Evolutionary conservation across 2,113 vertebrate species (phyloP).

Genomic region (Ammodramus savannarum): DNA sequence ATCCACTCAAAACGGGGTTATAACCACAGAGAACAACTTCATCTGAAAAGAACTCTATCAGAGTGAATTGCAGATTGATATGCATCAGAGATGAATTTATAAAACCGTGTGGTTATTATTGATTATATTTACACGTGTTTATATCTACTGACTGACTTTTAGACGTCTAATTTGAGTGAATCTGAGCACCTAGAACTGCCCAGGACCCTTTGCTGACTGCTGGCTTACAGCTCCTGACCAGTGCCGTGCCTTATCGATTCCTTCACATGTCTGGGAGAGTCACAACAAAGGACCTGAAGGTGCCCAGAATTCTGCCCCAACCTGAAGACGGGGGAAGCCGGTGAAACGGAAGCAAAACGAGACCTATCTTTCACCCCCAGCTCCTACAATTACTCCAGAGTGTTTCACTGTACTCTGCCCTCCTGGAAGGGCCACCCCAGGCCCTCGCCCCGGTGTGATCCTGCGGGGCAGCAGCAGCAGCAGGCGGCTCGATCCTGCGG

Average conservation of each 20-base stretch:
- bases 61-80: neutral
- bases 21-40: neutral
- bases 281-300: too few species aligned
- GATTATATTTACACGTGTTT: neutral
- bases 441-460: neutral
- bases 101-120: neutral
- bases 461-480: neutral
- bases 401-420: neutral
- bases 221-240: neutral
- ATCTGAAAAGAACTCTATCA: neutral
- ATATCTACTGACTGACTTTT: neutral
- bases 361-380: neutral
- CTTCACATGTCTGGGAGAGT: neutral
- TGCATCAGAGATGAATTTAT: neutral
- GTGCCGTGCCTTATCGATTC: neutral
- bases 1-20: neutral
- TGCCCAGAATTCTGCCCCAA: neutral
- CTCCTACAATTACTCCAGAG: too few species aligned
- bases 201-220: neutral
- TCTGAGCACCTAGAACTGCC: neutral
- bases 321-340: neutral
- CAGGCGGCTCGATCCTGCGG: neutral
- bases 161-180: neutral
- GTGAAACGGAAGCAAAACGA: neutral
- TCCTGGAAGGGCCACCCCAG: neutral